A percentile compares a stretch with the other conserved stretches of the same genome.
phyloP scores from a whole-genome alignment of 2,888 invertebrate species.

The Stenodera caucasica region DNA sequence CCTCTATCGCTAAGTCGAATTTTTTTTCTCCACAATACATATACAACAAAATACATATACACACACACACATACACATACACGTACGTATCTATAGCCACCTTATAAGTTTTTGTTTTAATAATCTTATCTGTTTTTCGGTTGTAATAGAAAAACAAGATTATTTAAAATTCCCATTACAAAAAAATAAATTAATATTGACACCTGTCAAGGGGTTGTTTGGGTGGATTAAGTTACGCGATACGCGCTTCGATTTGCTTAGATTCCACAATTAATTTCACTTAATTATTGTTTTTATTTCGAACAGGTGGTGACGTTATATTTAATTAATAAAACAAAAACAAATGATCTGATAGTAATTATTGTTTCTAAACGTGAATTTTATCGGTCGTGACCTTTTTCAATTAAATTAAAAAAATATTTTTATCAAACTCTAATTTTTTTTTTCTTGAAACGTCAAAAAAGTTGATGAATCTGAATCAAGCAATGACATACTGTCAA shows the following conservation, averaged over 20 bases:
- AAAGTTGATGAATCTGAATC: no score
- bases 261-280: neutral
- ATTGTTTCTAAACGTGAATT: slow-evolving; percentile 11
- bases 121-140: neutral
- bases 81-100: neutral
- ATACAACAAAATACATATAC: neutral
- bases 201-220: neutral
- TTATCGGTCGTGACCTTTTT: slow-evolving; percentile 17
- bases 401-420: slow-evolving; percentile 19
- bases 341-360: slow-evolving; percentile 3
- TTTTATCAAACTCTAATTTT: no score
- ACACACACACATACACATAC: neutral
- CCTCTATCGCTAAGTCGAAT: slow-evolving; percentile 4
- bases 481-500: neutral
- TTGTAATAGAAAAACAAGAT: neutral
- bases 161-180: neutral
- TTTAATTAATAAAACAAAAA: neutral
- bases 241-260: neutral
- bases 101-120: neutral
- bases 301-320: neutral
- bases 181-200: neutral
- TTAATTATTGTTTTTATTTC: neutral
- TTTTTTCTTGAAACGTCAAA: no score
- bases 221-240: neutral
- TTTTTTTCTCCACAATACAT: neutral